These are phyloP conservation scores for Carassius carassius DNA, from an alignment of 2,113 vertebrate species.

Conservation along the genomic window DNA sequence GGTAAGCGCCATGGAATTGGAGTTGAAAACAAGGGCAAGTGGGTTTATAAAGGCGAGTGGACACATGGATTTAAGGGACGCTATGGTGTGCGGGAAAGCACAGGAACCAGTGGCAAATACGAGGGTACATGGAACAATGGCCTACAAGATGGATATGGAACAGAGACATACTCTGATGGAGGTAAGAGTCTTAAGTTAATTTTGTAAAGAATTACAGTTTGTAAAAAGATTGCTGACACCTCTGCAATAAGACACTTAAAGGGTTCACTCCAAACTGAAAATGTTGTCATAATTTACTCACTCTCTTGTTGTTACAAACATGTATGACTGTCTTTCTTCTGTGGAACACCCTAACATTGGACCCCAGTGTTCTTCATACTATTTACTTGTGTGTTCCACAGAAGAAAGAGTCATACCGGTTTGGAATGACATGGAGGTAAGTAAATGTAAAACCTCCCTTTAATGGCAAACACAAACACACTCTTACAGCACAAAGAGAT, in stretches of 20 bases:
- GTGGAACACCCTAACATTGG: neutral
- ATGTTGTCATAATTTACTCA: neutral
- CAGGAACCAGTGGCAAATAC: conserved; percentile 92
- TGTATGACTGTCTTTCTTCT: neutral
- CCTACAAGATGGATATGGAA: conserved; percentile 97
- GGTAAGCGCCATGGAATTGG: conserved; percentile 98
- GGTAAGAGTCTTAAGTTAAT: conserved; percentile 77
- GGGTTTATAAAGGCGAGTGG: conserved; percentile 99
- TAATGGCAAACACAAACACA: neutral
- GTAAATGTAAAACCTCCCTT: neutral
- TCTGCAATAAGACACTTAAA: neutral
- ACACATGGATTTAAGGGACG: conserved; percentile 98
- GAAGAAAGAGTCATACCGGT: neutral
- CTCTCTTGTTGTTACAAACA: neutral
- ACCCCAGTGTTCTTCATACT: neutral
- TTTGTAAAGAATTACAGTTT: neutral
- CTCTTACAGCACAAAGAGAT: neutral
- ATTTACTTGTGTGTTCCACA: neutral
- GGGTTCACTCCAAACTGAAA: neutral
- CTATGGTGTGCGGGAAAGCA: conserved; percentile 94
- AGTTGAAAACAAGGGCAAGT: conserved; percentile 97
- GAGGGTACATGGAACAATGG: conserved; percentile 99
- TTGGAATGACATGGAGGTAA: neutral
- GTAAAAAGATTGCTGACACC: neutral
- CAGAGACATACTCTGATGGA: conserved; percentile 98